Base-by-base conservation (phyloP, 2,888 invertebrate genomes). In the Zaprionus bogoriensis region DNA sequence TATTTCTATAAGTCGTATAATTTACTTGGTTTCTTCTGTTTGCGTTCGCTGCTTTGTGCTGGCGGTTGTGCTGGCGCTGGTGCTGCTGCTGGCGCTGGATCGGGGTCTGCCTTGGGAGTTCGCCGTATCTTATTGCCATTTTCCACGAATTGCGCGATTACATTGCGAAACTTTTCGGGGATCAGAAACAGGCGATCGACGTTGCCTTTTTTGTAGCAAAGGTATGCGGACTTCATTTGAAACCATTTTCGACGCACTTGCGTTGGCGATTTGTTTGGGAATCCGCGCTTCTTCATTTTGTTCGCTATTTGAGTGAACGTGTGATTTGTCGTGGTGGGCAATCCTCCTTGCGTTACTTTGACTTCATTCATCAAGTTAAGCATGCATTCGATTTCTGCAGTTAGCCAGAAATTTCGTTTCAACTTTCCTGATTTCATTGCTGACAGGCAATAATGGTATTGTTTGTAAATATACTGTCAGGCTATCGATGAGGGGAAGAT, bases 221-320 rank as follows among this genome's bases (percentile, higher is more conserved):
- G 71, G 48, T 89, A 89, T 0, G 89, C 89, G 0, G 89, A 89
- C 50, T 89, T 89, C 89, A 89, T 89, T 67, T 89, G 89, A 53
- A 89, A 89, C 89, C 89, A 89, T 32, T 89, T 89, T 4, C 89
- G 66, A 22, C 89, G 69, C 4, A 89, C 87, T 67, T 89, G 89
- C 0, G 89, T 87, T 1, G 89, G 86, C 1, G 89, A 81, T 59
- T 89, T 89, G 48, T 89, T 89, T 3, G 88, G 85, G 32, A 85
- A 88, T 23, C 89, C 89, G 20, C 73, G 69, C 12, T 77, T 85
- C 57, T 77, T 86, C 89, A 89, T 89, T 65, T 82, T 86, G 22
- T 75, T 87, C 0, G 89, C 89, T 22, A 89, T 89, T 61, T 88
- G 88, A 0, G 85, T 77, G 50, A 89, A 89, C 0, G 89, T 89